Conservation (phyloP, 2,113 vertebrate species). For the Apus apus region DNA sequence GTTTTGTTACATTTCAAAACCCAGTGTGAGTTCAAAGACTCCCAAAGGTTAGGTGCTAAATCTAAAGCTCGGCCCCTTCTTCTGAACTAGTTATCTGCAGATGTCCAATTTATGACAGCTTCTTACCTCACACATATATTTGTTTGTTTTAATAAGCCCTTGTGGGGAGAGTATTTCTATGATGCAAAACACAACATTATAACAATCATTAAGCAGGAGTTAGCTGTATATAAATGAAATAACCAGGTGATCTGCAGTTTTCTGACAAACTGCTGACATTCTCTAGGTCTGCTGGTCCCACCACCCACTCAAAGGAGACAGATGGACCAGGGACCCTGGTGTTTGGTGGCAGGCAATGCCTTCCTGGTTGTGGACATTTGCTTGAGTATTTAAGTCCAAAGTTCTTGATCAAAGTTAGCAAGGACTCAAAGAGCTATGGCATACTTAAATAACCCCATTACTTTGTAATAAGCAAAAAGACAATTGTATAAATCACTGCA, state of each 20-base stretch:
- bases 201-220: background rate
- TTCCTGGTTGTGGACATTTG: background rate
- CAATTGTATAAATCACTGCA: background rate
- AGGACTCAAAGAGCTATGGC: background rate
- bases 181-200: background rate
- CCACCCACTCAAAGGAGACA: background rate
- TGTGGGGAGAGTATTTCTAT: background rate
- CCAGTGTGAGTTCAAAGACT: background rate
- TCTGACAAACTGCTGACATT: background rate
- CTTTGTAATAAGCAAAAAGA: background rate
- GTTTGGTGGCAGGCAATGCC: background rate
- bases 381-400: background rate
- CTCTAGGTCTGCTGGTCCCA: background rate
- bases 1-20: constrained; percentile 7
- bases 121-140: background rate
- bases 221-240: background rate
- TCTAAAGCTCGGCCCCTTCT: background rate
- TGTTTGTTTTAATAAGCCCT: background rate
- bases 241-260: background rate
- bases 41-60: background rate
- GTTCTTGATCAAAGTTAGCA: background rate
- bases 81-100: background rate
- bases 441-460: background rate
- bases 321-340: accelerated
- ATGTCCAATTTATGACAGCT: background rate